Base-by-base conservation (phyloP, 2,113 vertebrate species). In the Nerophis lumbriciformis region DNA sequence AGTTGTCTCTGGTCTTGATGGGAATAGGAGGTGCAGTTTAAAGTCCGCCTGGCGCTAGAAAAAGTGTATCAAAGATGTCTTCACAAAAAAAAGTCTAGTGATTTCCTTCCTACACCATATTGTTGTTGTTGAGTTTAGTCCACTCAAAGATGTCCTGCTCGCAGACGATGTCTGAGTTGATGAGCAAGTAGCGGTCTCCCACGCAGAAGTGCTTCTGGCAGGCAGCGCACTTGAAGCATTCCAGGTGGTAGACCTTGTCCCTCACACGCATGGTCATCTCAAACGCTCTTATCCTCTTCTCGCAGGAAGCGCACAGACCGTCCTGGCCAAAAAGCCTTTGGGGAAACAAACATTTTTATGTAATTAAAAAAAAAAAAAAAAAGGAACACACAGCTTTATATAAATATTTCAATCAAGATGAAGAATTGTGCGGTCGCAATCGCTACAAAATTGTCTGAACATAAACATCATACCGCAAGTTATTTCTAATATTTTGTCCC, bases 141-240 rank as follows among this genome's bases (percentile, higher is more conserved):
- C 97, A 99, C 90, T 99, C 95, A 1, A 94, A 99, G 88, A 99
- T 99, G 90, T 99, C 97, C 89, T 99, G 97, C 76, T 99, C 97
- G 0, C 97, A 99, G 58, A 99, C 96, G 76, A 99, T 99, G 90
- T 98, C 95, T 0, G 97, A 96, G 91, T 99, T 99, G 92, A 99
- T 94, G 83, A 99, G 96, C 68, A 98, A 91, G 82, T 99, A 99
- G 58, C 97, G 94, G 88, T 99, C 97, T 1, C 97, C 97, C 0
- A 99, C 97, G 0, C 97, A 99, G 91, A 99, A 99, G 53, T 99
- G 97, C 78, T 99, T 99, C 92, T 99, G 97, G 85, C 97, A 99
- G 74, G 96, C 95, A 0, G 97, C 97, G 0, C 97, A 99, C 75
- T 99, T 99, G 91, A 99, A 99, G 82, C 97, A 99, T 76, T 99